Base-by-base conservation (phyloP, 2,888 invertebrate genomes). In the Calliopum simillimum region DNA sequence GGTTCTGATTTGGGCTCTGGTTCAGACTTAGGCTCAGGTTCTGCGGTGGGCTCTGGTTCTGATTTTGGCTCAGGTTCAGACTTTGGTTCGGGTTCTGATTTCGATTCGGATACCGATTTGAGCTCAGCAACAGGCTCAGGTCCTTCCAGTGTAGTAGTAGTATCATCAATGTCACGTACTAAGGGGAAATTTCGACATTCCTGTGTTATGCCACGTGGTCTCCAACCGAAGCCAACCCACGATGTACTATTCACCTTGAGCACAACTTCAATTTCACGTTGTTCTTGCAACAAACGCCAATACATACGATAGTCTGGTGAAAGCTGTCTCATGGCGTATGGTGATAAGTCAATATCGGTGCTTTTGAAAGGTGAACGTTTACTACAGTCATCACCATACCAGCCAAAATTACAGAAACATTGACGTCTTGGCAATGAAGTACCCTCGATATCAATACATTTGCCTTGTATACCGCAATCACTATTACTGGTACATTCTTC, bases 321-420 rank as follows among this genome's bases (percentile, higher is more conserved):
- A 43, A 97, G 86, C 74, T 92, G 89, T 65, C 89, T 90, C 81
- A 90, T 90, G 56, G 90, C 90, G 87, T 95, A 94, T 14, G 90
- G 84, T 0, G 89, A 90, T 5, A 93, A 87, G 84, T 95, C 94
- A 43, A 95, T 86, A 61, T 90, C 91, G 73, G 91, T 91, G 68
- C 89, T 90, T 83, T 92, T 94, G 82, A 93, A 90, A 1, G 92
- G 90, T 0, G 94, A 93, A 83, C 92, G 91, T 87, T 94, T 94
- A 73, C 90, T 91, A 81, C 97, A 98, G 0, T 92, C 92, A 23
- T 91, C 89, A 3, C 97, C 97, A 81, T 92, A 95, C 90, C 93
- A 96, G 16, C 98, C 98, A 67, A 91, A 88, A 71, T 95, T 92
- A 81, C 98, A 98, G 86, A 94, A 98, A 83, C 98, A 98, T 81